These are phyloP conservation scores for Sebastes iracundus DNA, from an alignment of 2,797 vertebrate species.

Conservation along the genomic window DNA sequence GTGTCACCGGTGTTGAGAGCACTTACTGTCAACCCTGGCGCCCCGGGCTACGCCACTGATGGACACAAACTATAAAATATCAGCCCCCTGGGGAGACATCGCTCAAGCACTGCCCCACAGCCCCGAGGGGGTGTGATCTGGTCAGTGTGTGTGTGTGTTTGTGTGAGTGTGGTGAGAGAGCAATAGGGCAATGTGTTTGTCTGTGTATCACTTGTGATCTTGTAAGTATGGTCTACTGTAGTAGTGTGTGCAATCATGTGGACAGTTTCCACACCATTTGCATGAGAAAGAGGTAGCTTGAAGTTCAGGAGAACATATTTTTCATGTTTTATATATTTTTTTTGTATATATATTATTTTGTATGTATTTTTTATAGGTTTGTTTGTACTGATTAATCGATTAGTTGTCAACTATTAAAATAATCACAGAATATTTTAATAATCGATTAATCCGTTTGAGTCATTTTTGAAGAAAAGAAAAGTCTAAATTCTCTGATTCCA, in stretches of 20 bases:
- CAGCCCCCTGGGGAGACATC: slow-evolving; percentile 86
- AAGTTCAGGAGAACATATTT: slow-evolving; percentile 6
- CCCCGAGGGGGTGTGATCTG: slow-evolving; percentile 77
- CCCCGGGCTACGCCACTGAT: slow-evolving; percentile 86
- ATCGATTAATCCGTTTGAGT: no score
- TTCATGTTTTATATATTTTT: neutral
- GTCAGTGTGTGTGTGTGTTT: slow-evolving; percentile 65
- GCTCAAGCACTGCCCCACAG: slow-evolving; percentile 82
- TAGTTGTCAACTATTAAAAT: neutral
- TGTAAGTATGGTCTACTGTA: slow-evolving; percentile 26
- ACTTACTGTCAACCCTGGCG: slow-evolving; percentile 88
- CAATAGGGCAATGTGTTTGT: slow-evolving; percentile 56
- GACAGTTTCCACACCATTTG: slow-evolving; percentile 22
- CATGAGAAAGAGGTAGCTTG: slow-evolving; percentile 27
- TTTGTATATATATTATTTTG: no score
- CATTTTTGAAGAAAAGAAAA: no score
- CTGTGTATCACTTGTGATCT: slow-evolving; percentile 46
- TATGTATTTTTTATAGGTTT: neutral
- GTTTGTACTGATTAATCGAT: neutral
- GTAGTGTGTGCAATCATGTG: slow-evolving; percentile 37
- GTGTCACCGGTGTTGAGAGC: slow-evolving; percentile 88
- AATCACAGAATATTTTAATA: no score
- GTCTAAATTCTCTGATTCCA: no score
- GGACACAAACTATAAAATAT: slow-evolving; percentile 92
- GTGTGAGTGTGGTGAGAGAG: slow-evolving; percentile 50